phyloP scores from a whole-genome alignment of 2,888 invertebrate genomes.

The Andricus quercusramuli region DNA sequence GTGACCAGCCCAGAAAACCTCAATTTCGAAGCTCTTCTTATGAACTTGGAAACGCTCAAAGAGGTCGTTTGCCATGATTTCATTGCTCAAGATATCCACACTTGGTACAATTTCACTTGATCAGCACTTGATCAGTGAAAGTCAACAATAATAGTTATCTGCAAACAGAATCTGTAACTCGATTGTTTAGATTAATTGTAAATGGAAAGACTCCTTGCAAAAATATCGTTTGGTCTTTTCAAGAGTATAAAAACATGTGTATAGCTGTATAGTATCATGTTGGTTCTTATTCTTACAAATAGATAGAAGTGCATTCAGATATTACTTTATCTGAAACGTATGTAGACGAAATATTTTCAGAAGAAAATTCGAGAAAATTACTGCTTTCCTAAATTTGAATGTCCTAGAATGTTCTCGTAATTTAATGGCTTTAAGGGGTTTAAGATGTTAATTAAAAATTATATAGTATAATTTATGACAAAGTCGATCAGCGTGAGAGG shows the following conservation, averaged over 20 bases:
- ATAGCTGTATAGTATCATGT: too few species aligned
- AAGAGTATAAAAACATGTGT: neutral
- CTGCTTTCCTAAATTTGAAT: neutral
- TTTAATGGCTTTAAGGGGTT: neutral
- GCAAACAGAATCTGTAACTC: neutral
- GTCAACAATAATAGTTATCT: neutral
- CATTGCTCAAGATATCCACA: slow-evolving; percentile 35
- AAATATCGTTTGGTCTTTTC: neutral
- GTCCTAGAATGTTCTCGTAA: neutral
- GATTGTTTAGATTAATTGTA: neutral
- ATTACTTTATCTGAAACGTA: too few species aligned
- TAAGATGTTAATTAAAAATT: neutral
- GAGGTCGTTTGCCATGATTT: slow-evolving; percentile 29
- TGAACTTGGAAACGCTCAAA: slow-evolving; percentile 2
- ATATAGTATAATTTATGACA: neutral
- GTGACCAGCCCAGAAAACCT: slow-evolving; percentile 1
- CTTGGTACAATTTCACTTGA: neutral
- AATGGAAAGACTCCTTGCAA: neutral
- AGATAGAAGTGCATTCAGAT: too few species aligned
- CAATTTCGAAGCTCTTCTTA: neutral
- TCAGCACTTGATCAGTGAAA: neutral
- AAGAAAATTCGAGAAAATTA: too few species aligned
- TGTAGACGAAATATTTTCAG: too few species aligned
- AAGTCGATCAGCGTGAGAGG: slow-evolving; percentile 4
- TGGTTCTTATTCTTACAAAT: too few species aligned